phyloP scores from a whole-genome alignment of 2,113 vertebrate species.

The Argyrosomus japonicus region DNA sequence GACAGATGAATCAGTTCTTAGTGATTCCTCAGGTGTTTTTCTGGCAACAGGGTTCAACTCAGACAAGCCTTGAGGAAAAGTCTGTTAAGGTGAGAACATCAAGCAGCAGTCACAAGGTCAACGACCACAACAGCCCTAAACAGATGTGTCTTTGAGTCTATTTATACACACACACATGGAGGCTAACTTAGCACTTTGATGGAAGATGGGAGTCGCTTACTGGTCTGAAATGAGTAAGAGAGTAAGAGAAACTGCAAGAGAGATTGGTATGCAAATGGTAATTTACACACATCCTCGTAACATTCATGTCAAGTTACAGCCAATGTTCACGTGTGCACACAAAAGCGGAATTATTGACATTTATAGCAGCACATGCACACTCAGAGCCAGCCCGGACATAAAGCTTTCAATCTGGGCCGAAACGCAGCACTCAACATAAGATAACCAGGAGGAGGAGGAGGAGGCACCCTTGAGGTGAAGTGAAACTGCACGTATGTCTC shows the following conservation, averaged over 20 bases:
- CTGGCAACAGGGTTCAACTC: constrained; percentile 14
- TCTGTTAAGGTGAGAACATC: constrained; percentile 47
- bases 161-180: constrained; percentile 27
- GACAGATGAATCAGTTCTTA: background rate
- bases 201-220: background rate
- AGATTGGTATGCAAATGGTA: constrained; percentile 32
- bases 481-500: constrained; percentile 18
- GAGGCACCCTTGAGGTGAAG: background rate
- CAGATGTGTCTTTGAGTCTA: constrained; percentile 65
- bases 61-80: constrained; percentile 16
- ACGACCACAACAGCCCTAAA: constrained; percentile 38
- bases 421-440: constrained; percentile 30
- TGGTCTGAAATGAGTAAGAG: constrained; percentile 20
- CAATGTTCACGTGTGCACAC: background rate
- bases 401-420: constrained; percentile 42
- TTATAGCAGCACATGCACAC: constrained; percentile 15
- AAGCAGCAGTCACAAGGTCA: constrained; percentile 54
- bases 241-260: constrained; percentile 6
- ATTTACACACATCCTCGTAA: constrained; percentile 37
- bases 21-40: constrained; percentile 1
- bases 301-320: constrained; percentile 25
- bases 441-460: background rate
- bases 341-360: constrained; percentile 36
- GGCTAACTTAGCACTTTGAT: constrained; percentile 62
- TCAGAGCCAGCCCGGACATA: constrained; percentile 14